Evolutionary conservation across 2,888 invertebrate genomes (phyloP), one percentile per base, ranked within the genome.

Genomic region (Protula sp.): DNA sequence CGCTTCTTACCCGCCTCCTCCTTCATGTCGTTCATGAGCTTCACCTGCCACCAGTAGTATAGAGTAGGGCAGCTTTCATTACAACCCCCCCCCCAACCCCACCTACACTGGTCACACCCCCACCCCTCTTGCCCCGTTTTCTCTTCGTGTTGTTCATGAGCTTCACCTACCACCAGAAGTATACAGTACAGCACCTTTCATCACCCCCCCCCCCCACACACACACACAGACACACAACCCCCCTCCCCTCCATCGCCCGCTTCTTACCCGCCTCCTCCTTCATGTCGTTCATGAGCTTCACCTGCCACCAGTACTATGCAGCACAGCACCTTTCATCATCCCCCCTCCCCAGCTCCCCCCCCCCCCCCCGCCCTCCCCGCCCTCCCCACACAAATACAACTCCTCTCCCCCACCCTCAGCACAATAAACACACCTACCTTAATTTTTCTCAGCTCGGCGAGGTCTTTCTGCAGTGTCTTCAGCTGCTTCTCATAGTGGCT

Each of bases 21-120:
- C 60, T 92, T 89, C 87, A 97, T 94, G 82, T 91, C 91, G 75
- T 92, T 92, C 74, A 97, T 88, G 58, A 98, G 83, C 76, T 78
- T 76, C n/a, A 82, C 82, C 82, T 82, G 67, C 26, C 26, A 30
- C n/a, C n/a, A n/a, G n/a, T n/a, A n/a, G n/a, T 28, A 50, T 27
- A 56, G 26, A 14, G n/a, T n/a, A n/a, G n/a, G n/a, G n/a, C n/a
- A n/a, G n/a, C n/a, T n/a, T n/a, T n/a, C n/a, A n/a, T 47, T 3
- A 29, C 4, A 9, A 4, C 22, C 9, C 22, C 50, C 22, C 24
- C 9, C 50, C 22, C 50, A 5, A 5, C 22, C 22, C 5, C 50
- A 50, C 22, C 50, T 24, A 50, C n/a, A n/a, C n/a, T n/a, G 5
- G 22, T 24, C 9, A 9, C 5, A 19, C 14, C 14, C 9, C 50